A percentile compares a stretch with the other conserved stretches of the same genome.
phyloP scores from a whole-genome alignment of 2,888 invertebrate genomes.

The Leptopilina myrica region DNA sequence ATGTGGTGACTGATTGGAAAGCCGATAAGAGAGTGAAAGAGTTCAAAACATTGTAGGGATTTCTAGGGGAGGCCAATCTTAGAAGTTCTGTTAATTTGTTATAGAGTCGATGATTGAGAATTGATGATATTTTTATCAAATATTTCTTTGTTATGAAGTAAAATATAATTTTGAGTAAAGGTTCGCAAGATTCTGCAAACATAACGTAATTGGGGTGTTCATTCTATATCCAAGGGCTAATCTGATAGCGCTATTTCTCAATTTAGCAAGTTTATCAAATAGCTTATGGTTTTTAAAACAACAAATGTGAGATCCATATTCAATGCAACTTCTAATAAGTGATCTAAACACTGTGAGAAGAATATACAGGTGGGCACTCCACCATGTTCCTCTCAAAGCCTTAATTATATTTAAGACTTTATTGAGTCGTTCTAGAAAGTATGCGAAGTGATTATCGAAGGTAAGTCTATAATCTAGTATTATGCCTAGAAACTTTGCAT shows the following conservation, averaged over 20 bases:
- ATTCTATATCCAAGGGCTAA: too few species aligned
- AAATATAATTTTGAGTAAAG: neutral
- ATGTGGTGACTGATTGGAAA: too few species aligned
- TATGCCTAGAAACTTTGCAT: too few species aligned
- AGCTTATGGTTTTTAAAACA: too few species aligned
- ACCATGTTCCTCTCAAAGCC: constrained; percentile 20
- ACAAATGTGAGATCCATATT: too few species aligned
- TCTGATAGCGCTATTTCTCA: too few species aligned
- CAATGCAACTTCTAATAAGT: too few species aligned
- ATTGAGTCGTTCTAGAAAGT: neutral
- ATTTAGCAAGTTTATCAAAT: too few species aligned
- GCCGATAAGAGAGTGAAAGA: neutral
- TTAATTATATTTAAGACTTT: constrained; percentile 1
- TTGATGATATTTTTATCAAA: neutral
- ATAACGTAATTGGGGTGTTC: neutral
- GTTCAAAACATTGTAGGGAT: neutral
- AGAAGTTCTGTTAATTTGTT: neutral
- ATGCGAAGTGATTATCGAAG: neutral
- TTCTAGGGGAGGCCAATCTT: neutral
- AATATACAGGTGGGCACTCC: too few species aligned
- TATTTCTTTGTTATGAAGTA: neutral
- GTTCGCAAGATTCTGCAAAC: neutral
- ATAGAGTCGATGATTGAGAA: neutral
- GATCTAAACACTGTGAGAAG: too few species aligned
- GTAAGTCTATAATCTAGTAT: neutral